Conservation (phyloP, 2,888 invertebrate species). For the Seira ritae region DNA sequence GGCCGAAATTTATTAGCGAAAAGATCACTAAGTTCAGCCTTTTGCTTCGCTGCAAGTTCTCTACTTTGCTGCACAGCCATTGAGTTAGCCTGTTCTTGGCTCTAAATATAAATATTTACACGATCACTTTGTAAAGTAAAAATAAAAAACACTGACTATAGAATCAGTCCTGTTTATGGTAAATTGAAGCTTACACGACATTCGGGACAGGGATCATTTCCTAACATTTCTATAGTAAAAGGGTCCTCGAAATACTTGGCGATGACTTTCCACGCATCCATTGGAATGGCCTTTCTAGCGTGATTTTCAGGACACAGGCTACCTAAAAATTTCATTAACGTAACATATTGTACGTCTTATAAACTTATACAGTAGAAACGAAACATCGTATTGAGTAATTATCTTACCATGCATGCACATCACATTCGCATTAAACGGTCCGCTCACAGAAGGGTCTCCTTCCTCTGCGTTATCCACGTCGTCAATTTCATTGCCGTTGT, state of each 20-base stretch:
- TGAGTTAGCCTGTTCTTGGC: slow-evolving; percentile 36
- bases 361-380: background rate
- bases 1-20: slow-evolving; percentile 57
- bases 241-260: slow-evolving; percentile 77
- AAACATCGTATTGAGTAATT: background rate
- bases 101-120: slow-evolving; percentile 39
- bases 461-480: slow-evolving; percentile 3
- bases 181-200: slow-evolving; percentile 65
- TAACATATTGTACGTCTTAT: background rate
- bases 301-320: slow-evolving; percentile 75
- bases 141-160: too few species aligned
- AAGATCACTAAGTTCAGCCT: slow-evolving; percentile 58
- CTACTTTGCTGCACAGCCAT: slow-evolving; percentile 45
- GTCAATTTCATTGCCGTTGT: background rate
- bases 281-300: slow-evolving; percentile 77
- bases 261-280: slow-evolving; percentile 78
- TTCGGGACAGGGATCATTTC: slow-evolving; percentile 43
- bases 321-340: slow-evolving; percentile 74
- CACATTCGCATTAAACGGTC: slow-evolving; percentile 75
- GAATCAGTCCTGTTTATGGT: too few species aligned
- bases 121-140: too few species aligned
- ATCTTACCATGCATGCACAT: slow-evolving; percentile 41
- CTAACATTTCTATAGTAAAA: slow-evolving; percentile 73
- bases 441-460: slow-evolving; percentile 72
- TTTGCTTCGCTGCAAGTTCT: slow-evolving; percentile 64